Evolutionary conservation across 2,888 invertebrate species (phyloP), one percentile per base, ranked within the genome.

Genomic region (Plebejus melissa): DNA sequence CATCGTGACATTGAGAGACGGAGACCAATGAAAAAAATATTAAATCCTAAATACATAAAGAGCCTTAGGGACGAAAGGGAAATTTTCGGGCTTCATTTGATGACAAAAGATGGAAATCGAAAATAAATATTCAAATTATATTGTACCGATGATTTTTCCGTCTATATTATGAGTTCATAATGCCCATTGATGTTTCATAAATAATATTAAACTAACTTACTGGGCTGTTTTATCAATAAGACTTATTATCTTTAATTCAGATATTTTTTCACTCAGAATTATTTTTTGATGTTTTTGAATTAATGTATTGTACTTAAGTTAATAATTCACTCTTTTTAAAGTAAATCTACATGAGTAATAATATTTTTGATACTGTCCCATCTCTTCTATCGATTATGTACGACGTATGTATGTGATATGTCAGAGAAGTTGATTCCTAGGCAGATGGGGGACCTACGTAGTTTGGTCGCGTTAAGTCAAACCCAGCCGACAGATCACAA

Each of bases 1-100:
- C 46, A 71, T 28, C 11, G 16, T 46, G 50, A 71, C 71, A 32
- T 70, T 28, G 50, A 50, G 41, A 75, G 75, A 71, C 22, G 54
- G 69, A 60, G 57, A 69, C 69, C 74, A 46, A 74, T 74, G 54
- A 75, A 75, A 54, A 54, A 70, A 75, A 75, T 70, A 70, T 75
- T 70, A 70, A 69, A 69, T 50, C 75, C 70, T 75, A 75, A 70
- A 75, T 70, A 75, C 50, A 75, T 75, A 50, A 50, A 54, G 36
- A 69, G 57, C 57, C 54, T 57, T 36, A 57, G 28, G 69, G 38
- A 70, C 69, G 75, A 75, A 65, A 36, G 69, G 75, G 75, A 69
- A 69, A 54, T 75, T 70, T 70, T 50, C 38, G 71, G 71, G 41
- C n/a, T 32, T 71, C 46, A 46, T 71, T 71, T 71, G 71, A 50